Percentiles rank a stretch among this genome's conserved stretches.
Conservation (phyloP, 2,888 invertebrate genomes). For the Pelosia muscerda region DNA sequence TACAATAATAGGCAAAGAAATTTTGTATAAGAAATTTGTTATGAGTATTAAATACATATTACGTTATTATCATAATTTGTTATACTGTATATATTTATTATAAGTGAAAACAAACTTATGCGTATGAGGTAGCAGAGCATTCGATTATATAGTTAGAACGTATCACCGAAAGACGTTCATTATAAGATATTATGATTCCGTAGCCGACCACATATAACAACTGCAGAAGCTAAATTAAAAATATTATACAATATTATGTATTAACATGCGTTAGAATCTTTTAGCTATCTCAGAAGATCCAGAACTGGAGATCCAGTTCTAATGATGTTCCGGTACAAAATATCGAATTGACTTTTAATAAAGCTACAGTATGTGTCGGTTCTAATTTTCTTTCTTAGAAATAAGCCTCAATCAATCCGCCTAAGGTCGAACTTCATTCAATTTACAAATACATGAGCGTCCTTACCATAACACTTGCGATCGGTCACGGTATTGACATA, state of each 20-base stretch:
- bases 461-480: slow-evolving; percentile 52
- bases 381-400: background rate
- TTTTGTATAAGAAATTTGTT: background rate
- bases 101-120: background rate
- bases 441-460: slow-evolving; percentile 32
- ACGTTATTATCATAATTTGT: background rate
- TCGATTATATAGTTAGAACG: too few species aligned
- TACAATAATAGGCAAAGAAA: background rate
- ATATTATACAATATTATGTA: too few species aligned
- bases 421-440: background rate
- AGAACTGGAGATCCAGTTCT: too few species aligned
- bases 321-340: too few species aligned
- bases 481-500: slow-evolving; percentile 54
- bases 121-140: too few species aligned
- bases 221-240: too few species aligned
- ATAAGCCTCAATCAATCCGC: background rate
- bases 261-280: too few species aligned
- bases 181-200: too few species aligned
- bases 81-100: too few species aligned
- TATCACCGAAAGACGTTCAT: too few species aligned
- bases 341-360: background rate
- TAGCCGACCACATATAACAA: too few species aligned
- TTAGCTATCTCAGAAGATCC: too few species aligned
- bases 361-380: background rate
- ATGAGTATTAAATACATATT: background rate